Percentiles rank a stretch among this genome's conserved stretches.
Evolutionary conservation across 2,113 vertebrate genomes (phyloP).

Genomic region (Atrichornis clamosus): DNA sequence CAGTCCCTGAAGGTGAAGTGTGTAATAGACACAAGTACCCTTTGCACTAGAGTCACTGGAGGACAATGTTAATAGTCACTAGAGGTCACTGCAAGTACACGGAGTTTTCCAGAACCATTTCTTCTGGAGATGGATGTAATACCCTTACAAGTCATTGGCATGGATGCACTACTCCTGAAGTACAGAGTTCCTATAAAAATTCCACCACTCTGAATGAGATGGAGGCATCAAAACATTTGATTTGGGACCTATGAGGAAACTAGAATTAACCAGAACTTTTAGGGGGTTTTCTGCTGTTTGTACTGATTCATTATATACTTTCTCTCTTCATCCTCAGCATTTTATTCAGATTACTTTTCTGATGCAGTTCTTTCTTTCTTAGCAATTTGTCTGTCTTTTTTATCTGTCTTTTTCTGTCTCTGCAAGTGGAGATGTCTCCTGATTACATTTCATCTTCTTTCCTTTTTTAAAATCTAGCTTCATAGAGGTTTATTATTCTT

Average conservation of each 20-base stretch:
- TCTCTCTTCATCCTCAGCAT: background rate
- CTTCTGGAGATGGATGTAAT: background rate
- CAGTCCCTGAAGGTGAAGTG: background rate
- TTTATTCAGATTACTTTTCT: background rate
- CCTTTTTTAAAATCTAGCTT: background rate
- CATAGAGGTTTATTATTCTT: background rate
- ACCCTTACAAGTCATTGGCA: accelerated
- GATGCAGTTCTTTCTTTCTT: background rate
- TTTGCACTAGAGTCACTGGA: background rate
- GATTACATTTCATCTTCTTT: background rate
- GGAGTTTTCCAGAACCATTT: background rate
- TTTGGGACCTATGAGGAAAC: background rate
- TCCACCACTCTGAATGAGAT: background rate
- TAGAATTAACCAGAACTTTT: background rate
- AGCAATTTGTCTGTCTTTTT: background rate
- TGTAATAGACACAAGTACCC: accelerated
- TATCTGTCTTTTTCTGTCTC: background rate
- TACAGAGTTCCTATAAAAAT: background rate
- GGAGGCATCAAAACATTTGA: background rate
- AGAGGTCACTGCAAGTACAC: background rate
- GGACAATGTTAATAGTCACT: background rate
- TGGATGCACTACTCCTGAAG: background rate
- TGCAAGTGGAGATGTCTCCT: background rate
- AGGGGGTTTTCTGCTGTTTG: accelerated
- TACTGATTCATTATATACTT: background rate